A percentile compares a stretch with the other conserved stretches of the same genome.
These are phyloP conservation scores for Adela reaumurella DNA, from an alignment of 2,888 invertebrate genomes.

Conservation along the genomic window DNA sequence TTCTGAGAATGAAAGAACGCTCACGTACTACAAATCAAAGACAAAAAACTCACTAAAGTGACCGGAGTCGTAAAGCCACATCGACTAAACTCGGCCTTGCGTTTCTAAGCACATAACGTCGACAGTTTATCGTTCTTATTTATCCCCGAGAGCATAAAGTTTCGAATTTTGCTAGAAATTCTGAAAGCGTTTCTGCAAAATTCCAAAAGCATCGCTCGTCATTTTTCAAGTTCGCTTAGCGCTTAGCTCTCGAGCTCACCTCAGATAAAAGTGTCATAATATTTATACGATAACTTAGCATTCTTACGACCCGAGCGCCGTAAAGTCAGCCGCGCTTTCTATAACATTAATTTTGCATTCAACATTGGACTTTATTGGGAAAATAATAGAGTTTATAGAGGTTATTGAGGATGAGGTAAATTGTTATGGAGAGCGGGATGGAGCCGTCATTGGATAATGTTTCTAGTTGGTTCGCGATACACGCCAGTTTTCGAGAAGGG, in stretches of 20 bases:
- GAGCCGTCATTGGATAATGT: conserved; percentile 46
- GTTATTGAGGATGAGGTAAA: conserved; percentile 22
- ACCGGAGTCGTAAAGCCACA: too few species aligned
- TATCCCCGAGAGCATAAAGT: too few species aligned
- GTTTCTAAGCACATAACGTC: too few species aligned
- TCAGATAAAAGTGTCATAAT: conserved; percentile 53
- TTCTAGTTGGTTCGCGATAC: conserved; percentile 50
- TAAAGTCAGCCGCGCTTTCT: conserved; percentile 43
- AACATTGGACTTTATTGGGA: conserved; percentile 24
- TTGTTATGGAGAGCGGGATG: conserved; percentile 32
- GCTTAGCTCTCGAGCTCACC: not conserved
- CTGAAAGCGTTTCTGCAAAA: not conserved
- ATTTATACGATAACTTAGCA: conserved; percentile 49
- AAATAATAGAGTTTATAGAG: conserved; percentile 29
- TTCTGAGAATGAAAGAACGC: too few species aligned
- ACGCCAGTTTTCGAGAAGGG: conserved; percentile 39
- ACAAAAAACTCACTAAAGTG: too few species aligned
- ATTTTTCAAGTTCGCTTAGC: not conserved
- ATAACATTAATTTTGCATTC: conserved; percentile 17
- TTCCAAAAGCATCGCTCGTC: not conserved
- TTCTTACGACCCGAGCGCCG: conserved; percentile 46
- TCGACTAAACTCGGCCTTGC: too few species aligned
- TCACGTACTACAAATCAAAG: too few species aligned
- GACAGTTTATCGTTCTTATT: too few species aligned
- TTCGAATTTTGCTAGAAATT: too few species aligned